Conservation (phyloP, 2,888 invertebrate species). For the Cenopis cana region DNA sequence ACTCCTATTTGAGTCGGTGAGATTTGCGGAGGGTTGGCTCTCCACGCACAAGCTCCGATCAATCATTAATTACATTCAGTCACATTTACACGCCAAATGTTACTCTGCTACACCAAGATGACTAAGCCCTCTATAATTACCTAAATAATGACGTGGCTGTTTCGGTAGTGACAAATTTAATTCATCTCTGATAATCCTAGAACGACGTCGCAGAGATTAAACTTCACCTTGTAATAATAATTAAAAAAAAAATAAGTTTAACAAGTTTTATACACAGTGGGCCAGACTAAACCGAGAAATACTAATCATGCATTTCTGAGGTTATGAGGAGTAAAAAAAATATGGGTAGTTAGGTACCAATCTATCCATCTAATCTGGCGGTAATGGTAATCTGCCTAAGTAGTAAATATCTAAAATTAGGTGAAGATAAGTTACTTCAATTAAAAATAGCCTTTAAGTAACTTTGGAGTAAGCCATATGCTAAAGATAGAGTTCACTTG, state of each 20-base stretch:
- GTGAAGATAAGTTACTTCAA: too few species aligned
- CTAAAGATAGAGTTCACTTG: background rate
- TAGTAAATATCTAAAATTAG: too few species aligned
- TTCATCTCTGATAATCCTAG: constrained; percentile 21
- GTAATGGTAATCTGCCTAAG: too few species aligned
- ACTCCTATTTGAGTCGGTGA: constrained; percentile 73
- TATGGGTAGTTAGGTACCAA: too few species aligned
- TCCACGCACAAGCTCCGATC: constrained; percentile 75
- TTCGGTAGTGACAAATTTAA: constrained; percentile 23
- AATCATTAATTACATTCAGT: constrained; percentile 83
- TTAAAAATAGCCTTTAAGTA: constrained; percentile 7
- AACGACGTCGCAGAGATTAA: constrained; percentile 34
- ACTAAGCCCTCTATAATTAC: constrained; percentile 55
- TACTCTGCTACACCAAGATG: constrained; percentile 55
- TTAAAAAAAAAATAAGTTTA: too few species aligned
- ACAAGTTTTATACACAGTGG: too few species aligned
- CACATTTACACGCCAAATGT: constrained; percentile 83
- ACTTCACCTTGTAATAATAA: constrained; percentile 38
- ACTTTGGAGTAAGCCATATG: background rate
- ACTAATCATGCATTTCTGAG: too few species aligned
- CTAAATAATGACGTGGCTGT: constrained; percentile 41
- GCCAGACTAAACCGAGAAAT: too few species aligned
- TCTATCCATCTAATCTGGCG: too few species aligned
- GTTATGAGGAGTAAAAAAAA: too few species aligned
- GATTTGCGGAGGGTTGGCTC: constrained; percentile 75